Base-by-base conservation (phyloP, 2,888 invertebrate genomes). In the Trichogramma dendrolimi region DNA sequence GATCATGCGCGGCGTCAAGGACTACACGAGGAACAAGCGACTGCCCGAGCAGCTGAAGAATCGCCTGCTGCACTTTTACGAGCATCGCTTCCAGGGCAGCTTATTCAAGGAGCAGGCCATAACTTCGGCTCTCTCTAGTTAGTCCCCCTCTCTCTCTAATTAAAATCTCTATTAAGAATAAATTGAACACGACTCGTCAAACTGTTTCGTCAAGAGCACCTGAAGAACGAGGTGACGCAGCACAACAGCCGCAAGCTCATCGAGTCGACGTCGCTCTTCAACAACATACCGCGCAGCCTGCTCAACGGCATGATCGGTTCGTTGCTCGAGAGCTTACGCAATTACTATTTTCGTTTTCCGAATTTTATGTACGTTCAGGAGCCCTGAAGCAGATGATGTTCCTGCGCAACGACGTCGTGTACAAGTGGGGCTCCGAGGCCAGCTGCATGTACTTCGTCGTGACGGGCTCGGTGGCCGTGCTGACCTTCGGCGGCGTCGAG, bases 71-170 rank as follows among this genome's bases (percentile, higher is more conserved):
- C 78, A 78, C 2, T 86, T 84, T 71, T 86, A 86, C 71, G 81
- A 83, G 63, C 84, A 85, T 72, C 80, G 81, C 62, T 87, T 82
- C 70, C 84, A 84, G 69, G 83, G 82, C 66, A 79, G 79, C 59
- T 86, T 84, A 70, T 86, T 84, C 71, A 81, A 83, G 68, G 86
- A 86, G 68, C 80, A 80, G 5, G 79, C 80, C 46, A 84, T 85
- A 53, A 73, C 84, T 7, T 70, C 77, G 2, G 83, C 83, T 4
- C 76, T 87, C 7, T 85, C 86, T 44, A 83, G 85, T 74, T 54
- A 44, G 66, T 64, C 11, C 6, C 27, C 2, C 14, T 14, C 14
- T 14, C 27, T 27, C 27, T 2, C 27, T 27, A 58, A 53, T 8
- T 55, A 14, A 54, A 14, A 50, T 11, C 39, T 58, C 5, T 14